Evolutionary conservation across 1,140 invertebrate species (phyloP).

Genomic region (Aphelenchoides fujianensis): DNA sequence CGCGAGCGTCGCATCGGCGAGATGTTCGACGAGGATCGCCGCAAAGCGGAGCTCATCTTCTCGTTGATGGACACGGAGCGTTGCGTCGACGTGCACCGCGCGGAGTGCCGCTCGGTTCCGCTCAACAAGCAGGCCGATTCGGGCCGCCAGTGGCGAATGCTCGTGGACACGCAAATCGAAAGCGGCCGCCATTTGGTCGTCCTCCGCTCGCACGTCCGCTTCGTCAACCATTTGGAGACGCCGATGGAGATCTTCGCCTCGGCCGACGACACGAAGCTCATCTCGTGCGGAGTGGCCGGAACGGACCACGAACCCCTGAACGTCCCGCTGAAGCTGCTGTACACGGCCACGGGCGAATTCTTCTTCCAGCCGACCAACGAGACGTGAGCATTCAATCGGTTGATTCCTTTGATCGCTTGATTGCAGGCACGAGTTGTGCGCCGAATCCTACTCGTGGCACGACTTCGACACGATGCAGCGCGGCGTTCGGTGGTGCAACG

Average conservation of each 20-base stretch:
- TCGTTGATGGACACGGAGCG: constrained; percentile 58
- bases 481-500: constrained; percentile 55
- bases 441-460: constrained; percentile 62
- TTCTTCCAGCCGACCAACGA: constrained; percentile 70
- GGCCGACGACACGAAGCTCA: constrained; percentile 67
- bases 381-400: constrained; percentile 45
- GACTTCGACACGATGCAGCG: constrained; percentile 55
- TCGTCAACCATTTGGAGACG: constrained; percentile 78
- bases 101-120: constrained; percentile 81
- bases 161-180: constrained; percentile 73
- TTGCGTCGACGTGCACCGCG: constrained; percentile 75
- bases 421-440: constrained; percentile 59
- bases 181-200: constrained; percentile 73
- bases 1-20: no score
- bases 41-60: constrained; percentile 29
- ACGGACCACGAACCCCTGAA: constrained; percentile 70
- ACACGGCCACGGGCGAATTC: constrained; percentile 78
- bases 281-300: constrained; percentile 71
- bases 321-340: constrained; percentile 79
- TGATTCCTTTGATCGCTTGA: constrained; percentile 11
- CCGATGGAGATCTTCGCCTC: constrained; percentile 79
- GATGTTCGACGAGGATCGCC: no score
- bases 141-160: constrained; percentile 73
- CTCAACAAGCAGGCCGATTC: constrained; percentile 68
- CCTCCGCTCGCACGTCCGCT: constrained; percentile 74